Evolutionary conservation across 2,797 vertebrate species (phyloP).

Genomic region (Falco biarmicus): DNA sequence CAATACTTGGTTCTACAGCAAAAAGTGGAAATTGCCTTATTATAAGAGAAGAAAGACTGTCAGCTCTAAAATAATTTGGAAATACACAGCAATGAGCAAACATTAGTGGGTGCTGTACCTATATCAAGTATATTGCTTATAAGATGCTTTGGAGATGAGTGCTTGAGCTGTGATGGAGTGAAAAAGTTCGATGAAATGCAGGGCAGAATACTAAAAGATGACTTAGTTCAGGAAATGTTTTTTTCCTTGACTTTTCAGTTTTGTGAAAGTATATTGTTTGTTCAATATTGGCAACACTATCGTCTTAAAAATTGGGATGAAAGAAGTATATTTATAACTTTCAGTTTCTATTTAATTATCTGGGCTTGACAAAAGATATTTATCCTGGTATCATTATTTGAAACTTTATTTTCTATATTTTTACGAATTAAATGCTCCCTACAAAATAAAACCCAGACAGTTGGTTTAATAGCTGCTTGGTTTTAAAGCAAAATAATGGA

Average conservation of each 20-base stretch:
- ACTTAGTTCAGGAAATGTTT: neutral
- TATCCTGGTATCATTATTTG: neutral
- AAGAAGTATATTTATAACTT: neutral
- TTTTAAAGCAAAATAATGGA: neutral
- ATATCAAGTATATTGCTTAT: neutral
- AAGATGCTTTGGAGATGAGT: neutral
- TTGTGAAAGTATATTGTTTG: neutral
- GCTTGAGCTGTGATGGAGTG: neutral
- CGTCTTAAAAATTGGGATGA: neutral
- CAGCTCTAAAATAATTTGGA: neutral
- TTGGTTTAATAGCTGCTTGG: neutral
- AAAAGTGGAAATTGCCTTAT: neutral
- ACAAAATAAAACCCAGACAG: neutral
- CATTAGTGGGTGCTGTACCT: neutral
- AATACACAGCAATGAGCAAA: neutral
- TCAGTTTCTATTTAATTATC: neutral
- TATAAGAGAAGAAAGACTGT: neutral
- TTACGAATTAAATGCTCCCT: neutral
- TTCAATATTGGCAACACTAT: neutral
- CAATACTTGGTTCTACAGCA: neutral
- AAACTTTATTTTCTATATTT: neutral
- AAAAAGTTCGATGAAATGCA: neutral
- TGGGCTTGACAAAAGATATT: neutral
- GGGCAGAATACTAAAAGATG: neutral
- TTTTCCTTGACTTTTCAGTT: neutral